Conservation (phyloP, 2,113 vertebrate genomes). For the Harpagus bidentatus region DNA sequence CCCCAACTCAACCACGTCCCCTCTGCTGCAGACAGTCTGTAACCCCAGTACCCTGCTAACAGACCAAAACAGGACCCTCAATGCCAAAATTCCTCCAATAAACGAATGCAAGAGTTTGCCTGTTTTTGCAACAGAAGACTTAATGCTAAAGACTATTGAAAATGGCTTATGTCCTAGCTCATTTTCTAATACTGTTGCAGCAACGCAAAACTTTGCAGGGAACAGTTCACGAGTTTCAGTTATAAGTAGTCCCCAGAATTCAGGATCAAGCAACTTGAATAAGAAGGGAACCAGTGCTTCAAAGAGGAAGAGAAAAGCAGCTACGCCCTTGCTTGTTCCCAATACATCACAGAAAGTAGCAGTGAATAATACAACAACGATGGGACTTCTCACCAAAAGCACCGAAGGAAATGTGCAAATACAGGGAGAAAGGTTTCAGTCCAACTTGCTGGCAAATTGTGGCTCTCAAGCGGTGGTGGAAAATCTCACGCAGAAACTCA, state of each 20-base stretch:
- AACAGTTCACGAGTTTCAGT: constrained; percentile 72
- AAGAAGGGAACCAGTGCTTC: constrained; percentile 76
- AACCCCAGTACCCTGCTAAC: constrained; percentile 60
- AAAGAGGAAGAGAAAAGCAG: constrained; percentile 76
- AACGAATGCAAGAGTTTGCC: constrained; percentile 63
- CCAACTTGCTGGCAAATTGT: constrained; percentile 67
- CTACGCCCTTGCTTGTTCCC: constrained; percentile 47
- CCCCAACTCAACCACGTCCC: constrained; percentile 33
- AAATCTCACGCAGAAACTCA: constrained; percentile 78
- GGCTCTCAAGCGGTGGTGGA: constrained; percentile 75
- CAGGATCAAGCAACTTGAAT: constrained; percentile 58
- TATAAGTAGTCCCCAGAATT: constrained; percentile 74
- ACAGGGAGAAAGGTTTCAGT: constrained; percentile 59
- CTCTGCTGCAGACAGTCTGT: constrained; percentile 66
- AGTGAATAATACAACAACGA: constrained; percentile 52
- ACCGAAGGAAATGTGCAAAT: constrained; percentile 58
- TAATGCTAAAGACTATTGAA: constrained; percentile 72
- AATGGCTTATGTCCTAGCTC: constrained; percentile 66
- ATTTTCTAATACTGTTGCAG: constrained; percentile 66
- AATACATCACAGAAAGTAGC: constrained; percentile 55
- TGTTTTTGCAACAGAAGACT: constrained; percentile 61
- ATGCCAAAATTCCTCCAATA: constrained; percentile 61
- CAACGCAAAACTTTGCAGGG: constrained; percentile 47
- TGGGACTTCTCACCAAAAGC: constrained; percentile 65
- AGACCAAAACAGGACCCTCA: constrained; percentile 70